These are phyloP conservation scores for Terrapene triunguis DNA, from an alignment of 2,113 vertebrate genomes.

Conservation along the genomic window DNA sequence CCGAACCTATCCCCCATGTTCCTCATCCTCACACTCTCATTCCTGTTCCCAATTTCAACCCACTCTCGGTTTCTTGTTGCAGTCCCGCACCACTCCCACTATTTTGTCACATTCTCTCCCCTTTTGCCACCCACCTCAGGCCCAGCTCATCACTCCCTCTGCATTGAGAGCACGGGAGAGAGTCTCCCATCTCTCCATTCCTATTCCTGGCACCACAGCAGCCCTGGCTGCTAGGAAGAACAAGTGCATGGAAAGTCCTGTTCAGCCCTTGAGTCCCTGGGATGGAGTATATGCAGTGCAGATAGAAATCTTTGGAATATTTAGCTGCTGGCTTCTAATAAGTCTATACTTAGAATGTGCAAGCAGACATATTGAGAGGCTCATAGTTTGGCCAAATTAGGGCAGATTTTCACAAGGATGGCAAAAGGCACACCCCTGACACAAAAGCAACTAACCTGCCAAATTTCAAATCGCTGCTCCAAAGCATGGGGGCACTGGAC, in stretches of 20 bases:
- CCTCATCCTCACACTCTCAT: neutral
- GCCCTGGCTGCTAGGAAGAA: neutral
- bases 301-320: neutral
- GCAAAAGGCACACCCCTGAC: neutral
- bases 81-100: fast-evolving
- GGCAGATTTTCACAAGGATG: neutral
- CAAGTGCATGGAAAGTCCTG: neutral
- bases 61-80: neutral
- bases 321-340: neutral
- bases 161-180: neutral
- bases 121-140: neutral
- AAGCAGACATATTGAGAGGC: neutral
- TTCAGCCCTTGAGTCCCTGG: neutral
- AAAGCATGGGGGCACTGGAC: slow-evolving; percentile 41
- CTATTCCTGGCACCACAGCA: fast-evolving
- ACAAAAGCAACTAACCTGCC: slow-evolving; percentile 9
- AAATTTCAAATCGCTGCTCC: slow-evolving; percentile 39
- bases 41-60: neutral
- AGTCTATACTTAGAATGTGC: neutral
- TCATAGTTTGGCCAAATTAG: neutral
- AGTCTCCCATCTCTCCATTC: neutral
- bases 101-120: neutral
- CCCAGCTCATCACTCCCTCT: neutral
- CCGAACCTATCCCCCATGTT: fast-evolving
- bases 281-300: neutral